Conservation (phyloP, 2,797 vertebrate genomes). For the Acanthornis magna region DNA sequence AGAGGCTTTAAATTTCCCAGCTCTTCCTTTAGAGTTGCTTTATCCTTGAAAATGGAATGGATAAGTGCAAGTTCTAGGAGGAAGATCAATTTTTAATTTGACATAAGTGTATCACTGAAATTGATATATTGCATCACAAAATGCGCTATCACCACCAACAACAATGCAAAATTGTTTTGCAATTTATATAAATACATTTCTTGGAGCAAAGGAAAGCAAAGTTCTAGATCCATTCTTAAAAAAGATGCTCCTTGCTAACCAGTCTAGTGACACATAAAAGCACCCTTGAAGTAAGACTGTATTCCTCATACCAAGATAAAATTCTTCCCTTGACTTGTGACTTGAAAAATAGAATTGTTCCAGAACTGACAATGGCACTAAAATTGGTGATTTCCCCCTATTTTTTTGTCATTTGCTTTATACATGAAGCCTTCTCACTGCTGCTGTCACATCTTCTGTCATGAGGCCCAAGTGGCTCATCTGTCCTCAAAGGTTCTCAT, state of each 20-base stretch:
- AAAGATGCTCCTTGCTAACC: conserved; percentile 57
- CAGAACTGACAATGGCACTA: conserved; percentile 11
- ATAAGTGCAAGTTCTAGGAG: conserved; percentile 34
- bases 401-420: background rate
- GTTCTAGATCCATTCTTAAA: conserved; percentile 33
- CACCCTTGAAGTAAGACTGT: conserved; percentile 43
- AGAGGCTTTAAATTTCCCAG: conserved; percentile 29
- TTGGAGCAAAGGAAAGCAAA: conserved; percentile 57
- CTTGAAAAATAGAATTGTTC: conserved; percentile 31
- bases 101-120: conserved; percentile 58
- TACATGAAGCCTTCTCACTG: background rate
- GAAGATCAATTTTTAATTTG: conserved; percentile 25
- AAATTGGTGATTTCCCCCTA: background rate
- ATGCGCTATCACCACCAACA: conserved; percentile 62
- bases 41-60: conserved; percentile 29
- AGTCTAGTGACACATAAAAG: conserved; percentile 46
- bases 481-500: background rate
- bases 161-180: conserved; percentile 60
- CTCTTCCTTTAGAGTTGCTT: conserved; percentile 42
- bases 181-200: conserved; percentile 57
- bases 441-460: background rate
- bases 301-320: conserved; percentile 45
- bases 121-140: conserved; percentile 63
- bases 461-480: background rate
- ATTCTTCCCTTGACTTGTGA: conserved; percentile 3